Percentiles rank a stretch among this genome's conserved stretches.
phyloP scores from a whole-genome alignment of 2,888 invertebrate genomes.

The Onchidella celtica region DNA sequence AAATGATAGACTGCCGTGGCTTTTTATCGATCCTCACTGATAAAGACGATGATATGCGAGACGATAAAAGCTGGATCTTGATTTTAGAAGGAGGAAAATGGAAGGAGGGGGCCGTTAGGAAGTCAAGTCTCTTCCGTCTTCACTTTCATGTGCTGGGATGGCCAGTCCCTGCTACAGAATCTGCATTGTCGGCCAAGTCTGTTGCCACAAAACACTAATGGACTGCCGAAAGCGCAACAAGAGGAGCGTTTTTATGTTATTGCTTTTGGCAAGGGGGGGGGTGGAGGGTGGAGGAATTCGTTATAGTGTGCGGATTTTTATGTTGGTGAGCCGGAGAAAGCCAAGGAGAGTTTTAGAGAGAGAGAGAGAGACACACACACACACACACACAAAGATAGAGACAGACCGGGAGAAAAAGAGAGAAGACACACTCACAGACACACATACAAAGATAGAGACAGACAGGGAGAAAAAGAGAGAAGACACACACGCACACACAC shows the following conservation, averaged over 20 bases:
- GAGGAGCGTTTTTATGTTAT: not conserved
- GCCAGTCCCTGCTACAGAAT: not conserved
- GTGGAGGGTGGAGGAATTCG: not conserved
- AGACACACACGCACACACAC: too few relatives aligned
- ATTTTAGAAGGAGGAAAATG: not conserved
- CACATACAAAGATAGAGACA: too few relatives aligned
- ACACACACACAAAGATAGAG: too few relatives aligned
- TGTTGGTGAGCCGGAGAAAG: not conserved
- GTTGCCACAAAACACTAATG: not conserved
- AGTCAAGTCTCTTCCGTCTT: not conserved
- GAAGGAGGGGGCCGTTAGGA: too few relatives aligned
- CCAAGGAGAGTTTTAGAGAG: too few relatives aligned
- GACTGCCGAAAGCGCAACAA: not conserved
- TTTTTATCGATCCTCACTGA: conserved; percentile 4
- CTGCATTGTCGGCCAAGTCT: not conserved
- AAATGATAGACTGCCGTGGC: conserved; percentile 4
- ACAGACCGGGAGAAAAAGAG: too few relatives aligned
- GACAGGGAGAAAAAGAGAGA: too few relatives aligned
- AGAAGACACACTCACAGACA: too few relatives aligned
- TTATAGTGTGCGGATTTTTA: not conserved
- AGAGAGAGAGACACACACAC: too few relatives aligned
- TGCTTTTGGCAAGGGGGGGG: not conserved
- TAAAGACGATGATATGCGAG: not conserved
- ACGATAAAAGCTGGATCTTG: not conserved
- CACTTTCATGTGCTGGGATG: not conserved